Evolutionary conservation across 2,113 vertebrate genomes (phyloP), one percentile per base, ranked within the genome.

Genomic region (Semicossyphus pulcher): DNA sequence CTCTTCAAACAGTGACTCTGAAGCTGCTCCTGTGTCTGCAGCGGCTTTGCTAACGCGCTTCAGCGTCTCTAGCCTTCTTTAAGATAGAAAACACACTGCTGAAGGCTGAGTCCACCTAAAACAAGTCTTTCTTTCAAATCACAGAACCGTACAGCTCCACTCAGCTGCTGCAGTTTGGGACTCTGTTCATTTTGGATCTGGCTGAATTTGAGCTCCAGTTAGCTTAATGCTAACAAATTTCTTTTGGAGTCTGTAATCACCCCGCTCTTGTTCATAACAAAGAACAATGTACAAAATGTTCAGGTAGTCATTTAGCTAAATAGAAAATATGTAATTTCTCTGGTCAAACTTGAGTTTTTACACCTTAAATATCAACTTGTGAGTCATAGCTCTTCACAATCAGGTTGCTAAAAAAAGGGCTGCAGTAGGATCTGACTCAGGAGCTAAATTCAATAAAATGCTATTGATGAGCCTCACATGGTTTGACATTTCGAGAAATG

Each of bases 241-340:
- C 31, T 31, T 7, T 8, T 8, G 26, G 5, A 59, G n/a, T 48
- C 53, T 32, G 56, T 49, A 39, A 23, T 42, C 10, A 49, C 34
- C 2, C 21, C 7, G 4, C 8, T 41, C 12, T 26, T 11, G 16
- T 31, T n/a, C 21, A 42, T 18, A 57, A 37, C 20, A 47, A 75
- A 64, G 36, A 76, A 31, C 11, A 31, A 39, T 25, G 16, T 76
- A 84, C n/a, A 77, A 84, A 64, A 76, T 21, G 45, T 34, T 64
- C 53, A 28, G 39, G 21, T 52, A 29, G 65, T 67, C 16, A 7
- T 28, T 69, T 29, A 68, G 62, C 7, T 47, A 25, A 37, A 60
- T 64, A 68, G 34, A 80, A 80, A 77, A 68, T 41, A 26, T 3
- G 0, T 21, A 0, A 36, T 47, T 37, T 34, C 14, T 80, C 52